Evolutionary conservation across 2,888 invertebrate species (phyloP), one percentile per base, ranked within the genome.

Genomic region (Meloe dianella): DNA sequence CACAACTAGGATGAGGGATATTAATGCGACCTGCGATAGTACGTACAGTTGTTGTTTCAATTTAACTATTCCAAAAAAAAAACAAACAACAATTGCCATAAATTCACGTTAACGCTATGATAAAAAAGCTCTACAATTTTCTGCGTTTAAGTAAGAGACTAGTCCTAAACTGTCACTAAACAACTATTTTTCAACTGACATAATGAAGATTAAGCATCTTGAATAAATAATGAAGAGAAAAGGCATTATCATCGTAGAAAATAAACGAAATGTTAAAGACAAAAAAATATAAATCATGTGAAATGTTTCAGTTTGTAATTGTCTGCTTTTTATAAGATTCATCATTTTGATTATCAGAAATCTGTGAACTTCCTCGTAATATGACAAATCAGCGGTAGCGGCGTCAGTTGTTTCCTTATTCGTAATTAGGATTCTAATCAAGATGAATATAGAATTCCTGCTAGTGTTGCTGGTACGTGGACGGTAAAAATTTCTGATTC

Each of bases 331-430:
- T 6, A 32, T 32, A 10, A 35, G 35, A 35, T 2, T 35, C 14
- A 41, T 17, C 6, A 17, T 9, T 20, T 20, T 47, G 20, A 47
- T 20, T 47, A 47, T 10, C 29, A 47, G 54, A 41, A 67, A 58
- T 67, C 64, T 57, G 51, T 60, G 5, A 61, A 57, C 56, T 57
- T 9, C 41, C n/a, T n/a, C 6, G 61, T 61, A 61, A 60, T 66
- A 54, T 64, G 54, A 27, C 63, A 57, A 60, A 61, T 62, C 61
- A 63, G 56, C 68, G 70, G 30, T 63, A 66, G 71, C 68, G 71
- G 59, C 71, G 71, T 30, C 64, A 60, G 63, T 65, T 65, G 65
- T 64, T 71, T 71, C 69, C 68, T 54, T 9, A 60, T 63, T 32
- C 58, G 61, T 69, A 71, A 71, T 71, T 71, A 71, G 9, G 47